These are phyloP conservation scores for Megalopta genalis DNA, from an alignment of 1,140 invertebrate species.

Conservation along the genomic window DNA sequence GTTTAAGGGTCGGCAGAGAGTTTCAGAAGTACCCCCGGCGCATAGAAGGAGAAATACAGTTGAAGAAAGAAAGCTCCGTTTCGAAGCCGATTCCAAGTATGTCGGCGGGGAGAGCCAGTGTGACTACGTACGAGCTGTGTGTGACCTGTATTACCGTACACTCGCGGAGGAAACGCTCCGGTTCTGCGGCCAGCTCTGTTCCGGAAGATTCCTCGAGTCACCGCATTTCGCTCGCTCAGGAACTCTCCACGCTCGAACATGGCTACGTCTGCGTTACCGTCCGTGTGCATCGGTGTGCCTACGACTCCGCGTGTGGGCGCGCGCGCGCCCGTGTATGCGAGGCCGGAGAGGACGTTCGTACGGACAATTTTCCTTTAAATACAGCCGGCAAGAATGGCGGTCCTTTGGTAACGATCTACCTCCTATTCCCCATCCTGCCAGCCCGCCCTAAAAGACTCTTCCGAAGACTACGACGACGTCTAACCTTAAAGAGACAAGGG, in stretches of 20 bases:
- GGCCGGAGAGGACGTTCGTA: conserved; percentile 38
- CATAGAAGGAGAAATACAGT: conserved; percentile 21
- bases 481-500: conserved; percentile 49
- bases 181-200: conserved; percentile 22
- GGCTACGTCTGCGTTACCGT: too few species aligned
- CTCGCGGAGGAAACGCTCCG: conserved; percentile 6
- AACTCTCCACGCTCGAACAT: not conserved
- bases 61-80: conserved; percentile 24
- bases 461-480: conserved; percentile 30
- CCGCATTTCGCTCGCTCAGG: conserved; percentile 56
- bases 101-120: not conserved
- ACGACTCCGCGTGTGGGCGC: too few species aligned
- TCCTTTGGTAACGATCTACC: conserved; percentile 54
- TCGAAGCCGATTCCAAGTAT: conserved; percentile 7
- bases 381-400: conserved; percentile 58
- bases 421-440: conserved; percentile 9
- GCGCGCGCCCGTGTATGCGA: not conserved
- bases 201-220: conserved; percentile 56
- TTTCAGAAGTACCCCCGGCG: conserved; percentile 37
- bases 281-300: too few species aligned
- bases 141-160: conserved; percentile 45
- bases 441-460: conserved; percentile 46
- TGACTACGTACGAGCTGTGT: conserved; percentile 17
- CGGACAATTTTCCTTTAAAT: conserved; percentile 69
- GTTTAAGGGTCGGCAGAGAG: conserved; percentile 38